Percentiles rank a stretch among this genome's conserved stretches.
Conservation (phyloP, 2,113 vertebrate genomes). For the Rhea pennata region DNA sequence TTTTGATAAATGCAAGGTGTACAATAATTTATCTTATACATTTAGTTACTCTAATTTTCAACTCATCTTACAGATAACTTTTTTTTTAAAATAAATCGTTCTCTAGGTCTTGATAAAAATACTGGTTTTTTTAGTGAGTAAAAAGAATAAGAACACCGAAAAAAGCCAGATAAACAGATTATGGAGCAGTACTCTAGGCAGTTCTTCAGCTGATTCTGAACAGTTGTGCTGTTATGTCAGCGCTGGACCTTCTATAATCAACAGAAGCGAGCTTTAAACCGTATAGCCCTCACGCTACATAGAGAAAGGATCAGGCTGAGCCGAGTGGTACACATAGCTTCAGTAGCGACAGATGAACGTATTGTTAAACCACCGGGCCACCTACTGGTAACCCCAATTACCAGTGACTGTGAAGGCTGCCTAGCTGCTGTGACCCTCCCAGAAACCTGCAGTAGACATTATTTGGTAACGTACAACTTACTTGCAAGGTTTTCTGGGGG, state of each 20-base stretch:
- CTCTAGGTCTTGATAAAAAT: background rate
- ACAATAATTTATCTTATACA: background rate
- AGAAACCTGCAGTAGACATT: rapidly evolving
- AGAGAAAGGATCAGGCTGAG: background rate
- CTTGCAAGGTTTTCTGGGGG: background rate
- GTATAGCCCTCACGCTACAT: rapidly evolving
- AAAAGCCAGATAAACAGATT: background rate
- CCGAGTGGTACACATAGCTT: rapidly evolving
- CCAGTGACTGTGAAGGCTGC: rapidly evolving
- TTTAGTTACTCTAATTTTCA: background rate
- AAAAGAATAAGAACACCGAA: background rate
- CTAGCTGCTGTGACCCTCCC: background rate
- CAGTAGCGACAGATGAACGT: rapidly evolving
- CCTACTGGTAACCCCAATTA: background rate
- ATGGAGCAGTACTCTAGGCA: background rate
- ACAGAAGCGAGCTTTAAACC: rapidly evolving
- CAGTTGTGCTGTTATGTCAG: background rate
- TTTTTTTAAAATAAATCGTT: background rate
- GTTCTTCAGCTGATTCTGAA: background rate
- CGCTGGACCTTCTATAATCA: rapidly evolving
- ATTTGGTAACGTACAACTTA: background rate
- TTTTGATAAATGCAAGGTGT: rapidly evolving
- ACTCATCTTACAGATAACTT: background rate
- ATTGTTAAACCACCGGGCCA: background rate
- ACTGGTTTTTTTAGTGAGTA: background rate